These are phyloP conservation scores for Bilobella aurantiaca DNA, from an alignment of 1,140 invertebrate genomes.

Conservation along the genomic window DNA sequence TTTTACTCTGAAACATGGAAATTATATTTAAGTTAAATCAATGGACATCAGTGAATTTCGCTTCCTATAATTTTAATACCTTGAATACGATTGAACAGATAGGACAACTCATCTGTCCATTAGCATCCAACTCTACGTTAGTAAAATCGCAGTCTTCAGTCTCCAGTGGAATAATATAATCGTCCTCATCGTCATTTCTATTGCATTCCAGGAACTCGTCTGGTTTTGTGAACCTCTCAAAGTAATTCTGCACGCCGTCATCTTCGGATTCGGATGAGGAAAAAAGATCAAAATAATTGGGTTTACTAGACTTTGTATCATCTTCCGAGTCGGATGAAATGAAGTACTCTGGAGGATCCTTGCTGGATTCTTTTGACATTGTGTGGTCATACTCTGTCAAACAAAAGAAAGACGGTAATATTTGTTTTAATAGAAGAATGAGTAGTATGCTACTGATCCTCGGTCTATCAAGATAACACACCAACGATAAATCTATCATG, in stretches of 20 bases:
- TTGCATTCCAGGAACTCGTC: background rate
- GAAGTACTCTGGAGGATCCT: too few species aligned
- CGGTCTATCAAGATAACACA: too few species aligned
- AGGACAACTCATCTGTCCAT: background rate
- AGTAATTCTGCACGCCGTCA: background rate
- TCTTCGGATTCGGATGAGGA: background rate
- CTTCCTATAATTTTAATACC: background rate
- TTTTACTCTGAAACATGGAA: constrained; percentile 1
- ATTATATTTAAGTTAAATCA: background rate
- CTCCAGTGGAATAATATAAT: constrained; percentile 1
- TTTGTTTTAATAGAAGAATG: too few species aligned
- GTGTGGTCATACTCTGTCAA: too few species aligned
- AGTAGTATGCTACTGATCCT: too few species aligned
- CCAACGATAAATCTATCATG: too few species aligned
- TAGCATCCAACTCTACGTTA: background rate
- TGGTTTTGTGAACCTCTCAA: background rate
- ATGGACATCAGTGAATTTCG: background rate
- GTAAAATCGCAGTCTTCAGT: background rate
- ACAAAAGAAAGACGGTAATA: too few species aligned
- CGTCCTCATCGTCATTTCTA: constrained; percentile 7
- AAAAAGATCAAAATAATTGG: background rate
- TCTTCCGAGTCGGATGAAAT: too few species aligned
- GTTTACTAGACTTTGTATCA: too few species aligned
- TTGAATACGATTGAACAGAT: background rate
- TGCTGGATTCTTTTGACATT: too few species aligned